Percentiles rank a stretch among this genome's conserved stretches.
These are phyloP conservation scores for Cichlasoma orientale DNA, from an alignment of 2,797 vertebrate species.

Conservation along the genomic window DNA sequence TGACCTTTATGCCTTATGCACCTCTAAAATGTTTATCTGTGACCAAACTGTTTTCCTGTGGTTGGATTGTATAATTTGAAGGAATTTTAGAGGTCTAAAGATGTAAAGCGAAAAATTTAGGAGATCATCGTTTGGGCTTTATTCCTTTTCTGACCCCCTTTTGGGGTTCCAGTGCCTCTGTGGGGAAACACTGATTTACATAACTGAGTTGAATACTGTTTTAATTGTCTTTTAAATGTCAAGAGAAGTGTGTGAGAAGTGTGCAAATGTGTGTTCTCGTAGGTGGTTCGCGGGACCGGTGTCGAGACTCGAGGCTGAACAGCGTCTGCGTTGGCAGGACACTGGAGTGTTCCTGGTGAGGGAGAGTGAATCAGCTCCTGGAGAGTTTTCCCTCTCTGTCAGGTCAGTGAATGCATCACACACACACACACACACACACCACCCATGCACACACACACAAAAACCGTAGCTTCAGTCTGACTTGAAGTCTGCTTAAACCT, in stretches of 20 bases:
- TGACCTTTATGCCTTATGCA: neutral
- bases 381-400: constrained; percentile 91
- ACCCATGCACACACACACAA: neutral
- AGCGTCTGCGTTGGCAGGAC: constrained; percentile 79
- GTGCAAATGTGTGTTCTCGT: neutral
- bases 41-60: neutral
- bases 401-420: constrained; percentile 81
- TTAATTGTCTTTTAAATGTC: neutral
- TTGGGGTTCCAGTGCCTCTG: neutral
- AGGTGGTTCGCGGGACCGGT: constrained; percentile 90
- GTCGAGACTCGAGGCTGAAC: constrained; percentile 86
- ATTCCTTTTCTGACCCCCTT: neutral
- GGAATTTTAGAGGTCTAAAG: neutral
- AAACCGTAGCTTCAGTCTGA: neutral
- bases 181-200: neutral
- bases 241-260: neutral
- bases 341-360: constrained; percentile 87
- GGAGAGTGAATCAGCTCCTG: constrained; percentile 90
- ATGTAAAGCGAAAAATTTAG: neutral
- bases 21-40: neutral
- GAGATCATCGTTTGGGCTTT: neutral
- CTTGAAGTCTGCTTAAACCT: neutral
- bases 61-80: neutral
- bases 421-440: neutral
- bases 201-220: neutral